Evolutionary conservation across 2,888 invertebrate genomes (phyloP), one percentile per base, ranked within the genome.

Genomic region (Embidobia sp.): DNA sequence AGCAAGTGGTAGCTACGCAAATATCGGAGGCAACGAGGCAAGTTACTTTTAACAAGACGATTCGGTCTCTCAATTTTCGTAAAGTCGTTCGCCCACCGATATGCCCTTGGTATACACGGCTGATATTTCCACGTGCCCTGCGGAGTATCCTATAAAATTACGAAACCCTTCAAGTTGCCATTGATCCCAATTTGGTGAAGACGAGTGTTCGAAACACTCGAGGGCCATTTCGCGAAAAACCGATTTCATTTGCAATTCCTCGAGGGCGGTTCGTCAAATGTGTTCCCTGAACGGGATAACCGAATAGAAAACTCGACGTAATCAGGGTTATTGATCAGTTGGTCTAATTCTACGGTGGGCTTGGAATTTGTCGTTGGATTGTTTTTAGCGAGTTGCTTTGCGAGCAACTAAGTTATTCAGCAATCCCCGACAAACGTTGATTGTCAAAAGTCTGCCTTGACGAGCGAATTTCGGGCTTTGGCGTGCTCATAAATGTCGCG

Each of bases 1-100:
- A 80, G 73, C 81, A 78, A 76, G 83, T 83, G 81, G 83, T 80
- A 79, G 77, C 78, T 81, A 78, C 79, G 79, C 83, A 85, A 86
- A 89, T 89, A 88, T 88, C 83, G 88, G 87, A 87, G 87, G 88
- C 89, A 89, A 89, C 88, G 89, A 89, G 87, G 86, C 89, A 82
- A 85, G 87, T 83, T 86, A 88, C 87, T 89, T 89, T 89, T 89
- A 89, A 89, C 89, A 89, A 89, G 89, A 86, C 84, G 81, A 83
- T 82, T 81, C 82, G 66, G 77, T 77, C 80, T 79, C 79, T 69
- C 67, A 66, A 74, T 70, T 81, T 73, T 74, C 74, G 75, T 46
- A 40, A 37, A 72, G 51, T 69, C 63, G 55, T 74, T 59, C 49
- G 31, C 16, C 42, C 15, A 15, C 61, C 66, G 69, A 67, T 76